Percentiles rank a stretch among this genome's conserved stretches.
phyloP scores from a whole-genome alignment of 2,113 vertebrate species.

The Stomatorhinus ivindoensis region DNA sequence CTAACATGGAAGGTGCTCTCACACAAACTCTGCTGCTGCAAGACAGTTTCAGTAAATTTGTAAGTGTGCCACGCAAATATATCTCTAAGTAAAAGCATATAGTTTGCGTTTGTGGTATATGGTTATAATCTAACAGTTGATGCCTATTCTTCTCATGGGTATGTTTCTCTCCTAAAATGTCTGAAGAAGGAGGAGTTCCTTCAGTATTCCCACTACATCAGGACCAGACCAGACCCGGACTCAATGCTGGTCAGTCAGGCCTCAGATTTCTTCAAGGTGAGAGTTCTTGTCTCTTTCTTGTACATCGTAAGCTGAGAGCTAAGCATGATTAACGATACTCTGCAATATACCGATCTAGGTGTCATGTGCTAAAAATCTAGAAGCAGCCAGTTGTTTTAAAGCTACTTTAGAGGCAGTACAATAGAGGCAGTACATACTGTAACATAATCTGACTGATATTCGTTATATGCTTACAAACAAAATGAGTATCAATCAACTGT shows the following conservation, averaged over 20 bases:
- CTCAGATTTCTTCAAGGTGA: conserved; percentile 69
- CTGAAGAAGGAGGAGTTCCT: conserved; percentile 73
- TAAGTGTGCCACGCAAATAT: conserved; percentile 29
- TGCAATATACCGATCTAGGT: not conserved
- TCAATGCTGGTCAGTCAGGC: conserved; percentile 60
- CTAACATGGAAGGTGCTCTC: conserved; percentile 72
- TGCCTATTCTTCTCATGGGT: not conserved
- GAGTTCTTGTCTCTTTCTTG: not conserved
- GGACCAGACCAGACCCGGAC: conserved; percentile 68
- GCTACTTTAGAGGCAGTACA: not conserved
- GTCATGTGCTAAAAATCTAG: not conserved
- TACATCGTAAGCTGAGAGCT: not conserved
- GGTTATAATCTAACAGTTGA: not conserved
- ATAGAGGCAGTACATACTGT: not conserved
- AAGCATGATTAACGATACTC: not conserved
- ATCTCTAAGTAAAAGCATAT: not conserved
- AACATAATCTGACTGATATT: not conserved
- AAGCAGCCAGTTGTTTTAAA: not conserved
- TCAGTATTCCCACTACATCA: conserved; percentile 77
- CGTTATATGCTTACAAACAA: not conserved
- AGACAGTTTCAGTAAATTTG: conserved; percentile 79
- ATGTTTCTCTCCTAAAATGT: not conserved
- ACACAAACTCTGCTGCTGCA: conserved; percentile 71
- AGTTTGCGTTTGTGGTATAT: not conserved
- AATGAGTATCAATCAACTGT: not conserved